Evolutionary conservation across 2,888 invertebrate genomes (phyloP).

Genomic region (Helobdella robusta): DNA sequence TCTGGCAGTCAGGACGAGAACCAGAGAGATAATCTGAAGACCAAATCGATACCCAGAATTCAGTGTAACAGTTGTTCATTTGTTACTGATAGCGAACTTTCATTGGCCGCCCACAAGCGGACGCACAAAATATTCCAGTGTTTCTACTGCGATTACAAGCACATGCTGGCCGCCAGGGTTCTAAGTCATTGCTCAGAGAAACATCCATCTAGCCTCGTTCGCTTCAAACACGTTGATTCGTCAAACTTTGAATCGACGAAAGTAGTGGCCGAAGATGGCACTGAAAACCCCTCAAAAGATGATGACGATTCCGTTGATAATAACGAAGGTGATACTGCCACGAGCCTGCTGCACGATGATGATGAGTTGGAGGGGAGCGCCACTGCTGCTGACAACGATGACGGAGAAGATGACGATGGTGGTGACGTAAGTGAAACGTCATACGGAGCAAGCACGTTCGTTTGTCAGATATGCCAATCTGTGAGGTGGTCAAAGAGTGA

Average conservation of each 20-base stretch:
- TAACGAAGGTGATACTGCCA: too few species aligned
- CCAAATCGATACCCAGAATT: slow-evolving; percentile 14
- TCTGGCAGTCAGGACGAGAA: neutral
- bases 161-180: slow-evolving; percentile 26
- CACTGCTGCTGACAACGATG: neutral
- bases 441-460: slow-evolving; percentile 14
- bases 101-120: slow-evolving; percentile 25
- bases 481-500: slow-evolving; percentile 20
- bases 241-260: neutral
- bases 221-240: slow-evolving; percentile 26
- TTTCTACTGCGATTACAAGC: slow-evolving; percentile 29
- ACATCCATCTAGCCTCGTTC: slow-evolving; percentile 22
- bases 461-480: slow-evolving; percentile 24
- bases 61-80: slow-evolving; percentile 25
- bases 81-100: slow-evolving; percentile 25
- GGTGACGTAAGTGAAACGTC: neutral
- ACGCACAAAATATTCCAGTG: slow-evolving; percentile 27
- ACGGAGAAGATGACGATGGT: neutral
- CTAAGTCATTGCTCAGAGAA: slow-evolving; percentile 25
- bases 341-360: too few species aligned
- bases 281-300: neutral
- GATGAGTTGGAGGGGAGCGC: slow-evolving; percentile 9
- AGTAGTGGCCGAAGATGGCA: neutral
- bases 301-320: too few species aligned
- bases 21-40: neutral